Base-by-base conservation (phyloP, 2,797 vertebrate species). In the Anguilla pacifica region DNA sequence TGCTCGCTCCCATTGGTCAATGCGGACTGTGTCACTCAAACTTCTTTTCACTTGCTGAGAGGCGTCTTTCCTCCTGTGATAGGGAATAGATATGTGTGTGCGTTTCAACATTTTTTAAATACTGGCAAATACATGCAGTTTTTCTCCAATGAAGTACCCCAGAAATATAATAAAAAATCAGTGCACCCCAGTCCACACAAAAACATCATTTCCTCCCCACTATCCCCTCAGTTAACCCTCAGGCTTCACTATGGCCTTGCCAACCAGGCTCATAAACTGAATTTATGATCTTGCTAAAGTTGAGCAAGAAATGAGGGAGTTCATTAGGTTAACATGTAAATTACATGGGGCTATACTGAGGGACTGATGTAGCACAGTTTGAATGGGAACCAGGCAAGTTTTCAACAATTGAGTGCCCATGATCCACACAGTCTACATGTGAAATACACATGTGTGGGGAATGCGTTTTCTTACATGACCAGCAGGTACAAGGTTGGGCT, bases 1-100 rank as follows among this genome's bases (percentile, higher is more conserved):
- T 89, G 13, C 77, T 91, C 89, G 61, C 91, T 92, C 4, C 91
- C 82, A 96, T 96, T 96, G 96, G 95, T 81, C 92, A 90, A 88
- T 90, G 85, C 84, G 84, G 87, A 87, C 91, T 91, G 93, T 89
- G 86, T 90, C 90, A 90, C 88, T 90, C 90, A 89, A 90, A 90
- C 83, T 87, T 89, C 88, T 89, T 88, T 82, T 90, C 87, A 91
- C 91, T 90, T 89, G 87, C 84, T 89, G 89, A 91, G 83, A 85
- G 81, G 6, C 46, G 19, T 83, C 19, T 83, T 83, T 83, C 74
- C 17, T 43, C 22, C 53, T 31, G 51, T 84, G 51, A 57, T n/a
- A 84, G 43, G 46, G 77, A 81, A 49, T 81, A 46, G 77, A 11
- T 77, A 25, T 79, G 39, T 79, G 35, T 79, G 35, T 79, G 74